These are phyloP conservation scores for Zonotrichia albicollis DNA, from an alignment of 2,797 vertebrate genomes.

Conservation along the genomic window DNA sequence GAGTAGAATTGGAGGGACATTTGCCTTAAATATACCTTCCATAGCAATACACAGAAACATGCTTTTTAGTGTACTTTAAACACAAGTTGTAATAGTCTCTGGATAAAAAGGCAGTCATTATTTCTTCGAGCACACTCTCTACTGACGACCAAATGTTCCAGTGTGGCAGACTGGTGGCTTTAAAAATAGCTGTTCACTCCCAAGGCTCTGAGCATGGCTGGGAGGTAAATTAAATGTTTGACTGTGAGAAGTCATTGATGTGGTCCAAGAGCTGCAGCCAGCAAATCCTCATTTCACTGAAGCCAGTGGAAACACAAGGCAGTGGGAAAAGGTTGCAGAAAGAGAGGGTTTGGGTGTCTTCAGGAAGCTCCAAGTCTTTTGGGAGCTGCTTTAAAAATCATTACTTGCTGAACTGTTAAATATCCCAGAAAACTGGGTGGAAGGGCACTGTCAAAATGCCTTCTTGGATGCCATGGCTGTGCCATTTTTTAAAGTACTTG, in stretches of 20 bases:
- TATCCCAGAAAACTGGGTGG: background rate
- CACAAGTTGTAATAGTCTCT: slow-evolving; percentile 47
- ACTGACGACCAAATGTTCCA: slow-evolving; percentile 36
- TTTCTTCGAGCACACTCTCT: slow-evolving; percentile 55
- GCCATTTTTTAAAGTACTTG: background rate
- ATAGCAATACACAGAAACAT: slow-evolving; percentile 48
- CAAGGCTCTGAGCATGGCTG: slow-evolving; percentile 5
- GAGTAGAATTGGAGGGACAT: slow-evolving; percentile 30
- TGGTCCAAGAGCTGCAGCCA: slow-evolving; percentile 31
- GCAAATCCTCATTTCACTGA: background rate
- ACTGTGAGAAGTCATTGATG: slow-evolving; percentile 45
- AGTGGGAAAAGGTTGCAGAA: background rate
- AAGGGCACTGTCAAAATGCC: background rate
- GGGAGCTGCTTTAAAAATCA: background rate
- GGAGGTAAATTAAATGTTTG: slow-evolving; percentile 59
- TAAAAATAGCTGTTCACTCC: slow-evolving; percentile 62
- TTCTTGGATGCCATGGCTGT: background rate
- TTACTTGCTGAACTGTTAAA: background rate
- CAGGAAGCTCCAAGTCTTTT: background rate
- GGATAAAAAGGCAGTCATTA: slow-evolving; percentile 63
- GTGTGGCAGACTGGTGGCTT: slow-evolving; percentile 40
- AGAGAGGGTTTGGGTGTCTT: background rate
- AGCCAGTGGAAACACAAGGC: slow-evolving; percentile 19
- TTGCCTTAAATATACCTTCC: slow-evolving; percentile 58
- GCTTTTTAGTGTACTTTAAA: slow-evolving; percentile 60